phyloP scores from a whole-genome alignment of 2,888 invertebrate genomes.

The Crepidodera aurea region DNA sequence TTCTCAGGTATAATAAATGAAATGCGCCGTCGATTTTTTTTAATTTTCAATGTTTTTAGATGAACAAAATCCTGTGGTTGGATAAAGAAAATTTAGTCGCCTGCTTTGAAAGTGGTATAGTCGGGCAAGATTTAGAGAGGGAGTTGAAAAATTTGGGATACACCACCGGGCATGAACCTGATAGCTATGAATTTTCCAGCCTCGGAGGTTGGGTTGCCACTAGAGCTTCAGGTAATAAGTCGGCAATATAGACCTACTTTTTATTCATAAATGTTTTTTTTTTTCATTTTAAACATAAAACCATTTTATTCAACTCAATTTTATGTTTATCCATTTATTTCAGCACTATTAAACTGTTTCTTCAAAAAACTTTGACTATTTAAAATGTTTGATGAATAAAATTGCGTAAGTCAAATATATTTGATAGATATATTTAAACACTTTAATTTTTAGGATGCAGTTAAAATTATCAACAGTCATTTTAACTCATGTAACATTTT shows the following conservation, averaged over 20 bases:
- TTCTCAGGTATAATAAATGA: conserved; percentile 69
- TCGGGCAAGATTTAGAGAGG: conserved; percentile 93
- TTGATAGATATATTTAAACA: too few relatives aligned
- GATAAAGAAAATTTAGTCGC: conserved; percentile 85
- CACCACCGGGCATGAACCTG: conserved; percentile 97
- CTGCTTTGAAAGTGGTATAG: conserved; percentile 88
- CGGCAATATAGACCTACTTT: background rate
- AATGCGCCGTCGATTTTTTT: too few relatives aligned
- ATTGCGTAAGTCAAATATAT: too few relatives aligned
- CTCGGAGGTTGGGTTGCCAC: conserved; percentile 88
- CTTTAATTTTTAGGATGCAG: too few relatives aligned
- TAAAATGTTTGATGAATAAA: too few relatives aligned
- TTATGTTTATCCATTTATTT: too few relatives aligned
- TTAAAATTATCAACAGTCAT: too few relatives aligned
- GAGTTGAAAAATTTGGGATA: conserved; percentile 79
- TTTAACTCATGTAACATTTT: too few relatives aligned
- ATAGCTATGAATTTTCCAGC: conserved; percentile 96
- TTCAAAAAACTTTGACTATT: too few relatives aligned
- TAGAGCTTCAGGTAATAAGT: conserved; percentile 66
- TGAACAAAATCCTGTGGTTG: conserved; percentile 83
- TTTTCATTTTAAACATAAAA: conserved; percentile 15
- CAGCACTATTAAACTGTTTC: too few relatives aligned
- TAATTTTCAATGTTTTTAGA: conserved; percentile 5
- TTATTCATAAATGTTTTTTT: too few relatives aligned
- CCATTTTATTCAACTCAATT: too few relatives aligned